Evolutionary conservation across 2,888 invertebrate species (phyloP).

Genomic region (Nomada lathburiana): DNA sequence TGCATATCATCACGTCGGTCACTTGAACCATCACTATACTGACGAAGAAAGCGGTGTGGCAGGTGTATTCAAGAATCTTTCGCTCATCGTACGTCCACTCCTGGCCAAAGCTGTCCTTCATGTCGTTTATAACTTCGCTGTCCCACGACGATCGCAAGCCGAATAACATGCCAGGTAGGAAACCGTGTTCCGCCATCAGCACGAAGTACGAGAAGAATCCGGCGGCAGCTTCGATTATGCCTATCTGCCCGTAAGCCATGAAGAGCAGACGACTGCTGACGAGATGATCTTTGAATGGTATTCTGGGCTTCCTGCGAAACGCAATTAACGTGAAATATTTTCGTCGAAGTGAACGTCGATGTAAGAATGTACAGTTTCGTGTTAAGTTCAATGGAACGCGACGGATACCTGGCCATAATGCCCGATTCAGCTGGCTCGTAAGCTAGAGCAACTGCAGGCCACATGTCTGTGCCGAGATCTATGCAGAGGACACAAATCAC

Average conservation of each 20-base stretch:
- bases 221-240: conserved; percentile 92
- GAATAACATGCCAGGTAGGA: conserved; percentile 88
- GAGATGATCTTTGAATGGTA: conserved; percentile 85
- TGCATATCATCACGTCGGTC: conserved; percentile 92
- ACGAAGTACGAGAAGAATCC: conserved; percentile 93
- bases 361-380: too few species aligned
- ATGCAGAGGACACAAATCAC: conserved; percentile 89
- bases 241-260: conserved; percentile 94
- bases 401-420: conserved; percentile 87
- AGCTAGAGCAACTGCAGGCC: conserved; percentile 91
- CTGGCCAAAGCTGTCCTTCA: conserved; percentile 91
- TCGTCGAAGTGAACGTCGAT: too few species aligned
- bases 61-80: conserved; percentile 89
- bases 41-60: conserved; percentile 92
- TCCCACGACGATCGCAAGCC: conserved; percentile 92
- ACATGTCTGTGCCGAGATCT: conserved; percentile 92
- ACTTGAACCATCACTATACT: conserved; percentile 92
- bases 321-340: neutral
- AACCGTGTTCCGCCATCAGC: conserved; percentile 92
- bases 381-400: too few species aligned
- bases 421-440: conserved; percentile 91
- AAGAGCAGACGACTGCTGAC: conserved; percentile 88
- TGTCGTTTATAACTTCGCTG: conserved; percentile 86
- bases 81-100: conserved; percentile 90
- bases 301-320: conserved; percentile 85